Base-by-base conservation (phyloP, 2,888 invertebrate species). In the Ectropis crepuscularia region DNA sequence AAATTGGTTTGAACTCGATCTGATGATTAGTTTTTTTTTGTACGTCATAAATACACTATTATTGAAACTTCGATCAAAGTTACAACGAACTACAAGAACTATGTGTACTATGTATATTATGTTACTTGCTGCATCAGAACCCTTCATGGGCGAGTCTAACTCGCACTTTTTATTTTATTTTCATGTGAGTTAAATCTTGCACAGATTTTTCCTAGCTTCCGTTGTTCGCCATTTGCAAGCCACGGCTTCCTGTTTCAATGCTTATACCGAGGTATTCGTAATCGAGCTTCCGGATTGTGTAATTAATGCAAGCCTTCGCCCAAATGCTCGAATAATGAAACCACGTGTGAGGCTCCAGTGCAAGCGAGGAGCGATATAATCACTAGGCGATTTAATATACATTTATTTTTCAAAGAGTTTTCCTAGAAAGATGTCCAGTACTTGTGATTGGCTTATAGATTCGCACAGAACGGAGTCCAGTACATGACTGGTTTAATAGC, bases 201-300 rank as follows among this genome's bases (percentile, higher is more conserved):
- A 16, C 0, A 9, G 41, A 16, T 42, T 41, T 51, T 51, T 16
- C 16, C 28, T 51, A 41, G 8, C 16, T 49, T 50, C 12, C 50
- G 42, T 9, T 42, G 57, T 57, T 57, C 42, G 48, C 49, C 12
- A 48, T 53, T 54, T 53, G 43, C 42, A 47, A 43, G 46, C 54
- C 54, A 43, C 57, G 57, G 68, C 12, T 45, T 47, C 57, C 62
- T 57, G 53, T 38, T 55, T 39, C 43, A 54, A 47, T 49, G 47
- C 16, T 39, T 55, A 47, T 10, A 76, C 79, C 75, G 71, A 74
- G 75, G 70, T 74, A 74, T 57, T 75, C 65, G 73, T 77, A 78
- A 81, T 80, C 77, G 71, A 74, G 74, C 72, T 74, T 76, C 77
- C 75, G 75, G 69, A 65, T 74, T 63, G 68, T 69, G 74, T 80